Conservation (phyloP, 1,140 invertebrate genomes). For the Sarcophaga peregrina region DNA sequence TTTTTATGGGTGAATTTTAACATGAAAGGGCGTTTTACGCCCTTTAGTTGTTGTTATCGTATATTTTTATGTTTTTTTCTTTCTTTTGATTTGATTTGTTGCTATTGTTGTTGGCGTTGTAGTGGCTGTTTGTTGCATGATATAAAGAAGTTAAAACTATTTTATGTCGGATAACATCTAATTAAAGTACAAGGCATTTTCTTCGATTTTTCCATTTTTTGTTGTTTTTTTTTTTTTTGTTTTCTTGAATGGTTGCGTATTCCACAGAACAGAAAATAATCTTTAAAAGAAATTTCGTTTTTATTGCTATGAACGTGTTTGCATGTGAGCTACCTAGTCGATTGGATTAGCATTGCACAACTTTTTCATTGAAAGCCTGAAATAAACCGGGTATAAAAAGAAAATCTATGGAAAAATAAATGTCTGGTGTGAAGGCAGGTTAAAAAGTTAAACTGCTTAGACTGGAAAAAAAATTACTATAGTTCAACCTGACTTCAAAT, state of each 20-base stretch:
- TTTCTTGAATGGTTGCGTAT: neutral
- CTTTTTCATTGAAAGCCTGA: neutral
- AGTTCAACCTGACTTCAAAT: neutral
- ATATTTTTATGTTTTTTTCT: no score
- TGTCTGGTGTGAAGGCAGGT: neutral
- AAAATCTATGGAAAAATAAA: neutral
- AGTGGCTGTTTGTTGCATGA: conserved; percentile 21
- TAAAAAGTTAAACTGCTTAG: conserved; percentile 11
- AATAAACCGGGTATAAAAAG: neutral
- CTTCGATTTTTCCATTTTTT: neutral
- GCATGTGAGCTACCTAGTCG: neutral
- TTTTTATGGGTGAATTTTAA: neutral
- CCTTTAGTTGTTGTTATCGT: neutral
- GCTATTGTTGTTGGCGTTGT: neutral
- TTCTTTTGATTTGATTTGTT: neutral
- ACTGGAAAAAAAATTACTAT: no score
- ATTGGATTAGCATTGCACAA: conserved; percentile 8
- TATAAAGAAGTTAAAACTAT: conserved; percentile 9
- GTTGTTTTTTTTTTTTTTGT: neutral
- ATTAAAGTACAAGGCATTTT: conserved; percentile 17
- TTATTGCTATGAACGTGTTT: neutral
- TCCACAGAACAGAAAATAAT: neutral
- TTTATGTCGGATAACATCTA: conserved; percentile 15
- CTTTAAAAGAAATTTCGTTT: neutral
- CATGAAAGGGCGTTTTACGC: conserved; percentile 17